These are phyloP conservation scores for Pomatostomus ruficeps DNA, from an alignment of 2,113 vertebrate genomes.

Conservation along the genomic window DNA sequence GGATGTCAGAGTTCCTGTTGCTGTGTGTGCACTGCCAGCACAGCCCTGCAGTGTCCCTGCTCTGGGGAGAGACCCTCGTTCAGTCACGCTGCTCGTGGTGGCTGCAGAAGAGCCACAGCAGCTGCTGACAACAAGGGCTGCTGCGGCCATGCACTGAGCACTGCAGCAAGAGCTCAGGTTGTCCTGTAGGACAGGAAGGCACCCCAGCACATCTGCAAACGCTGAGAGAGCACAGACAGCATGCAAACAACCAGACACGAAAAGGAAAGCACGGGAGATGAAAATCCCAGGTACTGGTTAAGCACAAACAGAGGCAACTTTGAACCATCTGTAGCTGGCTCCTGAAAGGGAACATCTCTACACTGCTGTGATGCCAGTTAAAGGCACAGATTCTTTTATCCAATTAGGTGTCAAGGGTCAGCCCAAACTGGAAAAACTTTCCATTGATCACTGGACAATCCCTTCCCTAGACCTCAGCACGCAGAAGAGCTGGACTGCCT, in stretches of 20 bases:
- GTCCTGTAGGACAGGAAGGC: background rate
- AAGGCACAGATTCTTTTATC: background rate
- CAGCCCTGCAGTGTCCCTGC: background rate
- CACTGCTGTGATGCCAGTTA: background rate
- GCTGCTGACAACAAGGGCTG: background rate
- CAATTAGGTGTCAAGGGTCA: background rate
- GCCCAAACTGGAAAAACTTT: background rate
- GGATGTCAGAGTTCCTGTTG: fast-evolving
- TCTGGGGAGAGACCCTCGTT: background rate
- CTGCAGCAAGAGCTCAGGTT: background rate
- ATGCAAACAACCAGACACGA: background rate
- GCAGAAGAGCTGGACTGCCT: background rate
- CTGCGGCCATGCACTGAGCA: background rate
- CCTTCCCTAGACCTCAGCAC: background rate
- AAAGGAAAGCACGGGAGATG: background rate
- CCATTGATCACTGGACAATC: fast-evolving
- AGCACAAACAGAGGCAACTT: background rate
- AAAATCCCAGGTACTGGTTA: background rate
- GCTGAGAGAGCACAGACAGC: background rate
- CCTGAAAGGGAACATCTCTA: background rate
- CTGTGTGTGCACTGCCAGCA: background rate
- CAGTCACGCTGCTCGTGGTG: background rate
- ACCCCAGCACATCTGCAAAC: background rate
- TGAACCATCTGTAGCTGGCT: background rate
- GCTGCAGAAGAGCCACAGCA: background rate